Base-by-base conservation (phyloP, 1,140 invertebrate genomes). In the Lepidurus couesii region DNA sequence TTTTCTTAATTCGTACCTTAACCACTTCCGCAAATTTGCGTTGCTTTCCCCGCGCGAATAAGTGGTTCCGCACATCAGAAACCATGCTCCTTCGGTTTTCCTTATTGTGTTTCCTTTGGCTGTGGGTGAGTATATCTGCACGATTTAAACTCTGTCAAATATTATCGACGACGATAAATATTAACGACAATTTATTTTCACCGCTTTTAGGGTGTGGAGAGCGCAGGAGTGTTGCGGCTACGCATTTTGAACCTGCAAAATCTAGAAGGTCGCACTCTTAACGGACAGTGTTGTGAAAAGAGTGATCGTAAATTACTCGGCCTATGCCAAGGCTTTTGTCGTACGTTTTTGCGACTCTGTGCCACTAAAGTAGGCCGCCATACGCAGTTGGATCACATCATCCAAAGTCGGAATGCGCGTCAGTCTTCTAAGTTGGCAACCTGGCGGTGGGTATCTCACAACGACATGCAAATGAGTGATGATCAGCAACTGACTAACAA, bases 251-350 rank as follows among this genome's bases (percentile, higher is more conserved):
- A 65, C 7, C n/a, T 65, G 1, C 53, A 65, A 16, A 65, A 65
- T 16, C 53, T 65, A 13, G 53, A 65, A 4, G 53, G 53, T 1
- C 53, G 53, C 53, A 65, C 1, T 7, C 8, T 65, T 16, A 65
- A 65, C 53, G 53, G 53, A 16, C 16, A 65, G 53, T 65, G 53
- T 21, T 65, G 53, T 65, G 53, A 65, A 65, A 65, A 65, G 21
- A 21, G 8, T 21, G 53, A 65, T 10, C 53, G n/a, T 65, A 65
- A 21, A 6, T 65, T 65, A 65, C 21, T 65, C 1, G 53, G 53
- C 16, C 16, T 65, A 21, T 65, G 53, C 13, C 53, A 21, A 21
- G 53, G 53, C 7, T 65, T n/a, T 65, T 65, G 53, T 21, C 53
- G 21, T 65, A 65, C 53, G 6, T 16, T 65, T 65, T 65, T 65